Conservation (phyloP, 2,888 invertebrate species). For the Scaptomyza cyrtandrae region DNA sequence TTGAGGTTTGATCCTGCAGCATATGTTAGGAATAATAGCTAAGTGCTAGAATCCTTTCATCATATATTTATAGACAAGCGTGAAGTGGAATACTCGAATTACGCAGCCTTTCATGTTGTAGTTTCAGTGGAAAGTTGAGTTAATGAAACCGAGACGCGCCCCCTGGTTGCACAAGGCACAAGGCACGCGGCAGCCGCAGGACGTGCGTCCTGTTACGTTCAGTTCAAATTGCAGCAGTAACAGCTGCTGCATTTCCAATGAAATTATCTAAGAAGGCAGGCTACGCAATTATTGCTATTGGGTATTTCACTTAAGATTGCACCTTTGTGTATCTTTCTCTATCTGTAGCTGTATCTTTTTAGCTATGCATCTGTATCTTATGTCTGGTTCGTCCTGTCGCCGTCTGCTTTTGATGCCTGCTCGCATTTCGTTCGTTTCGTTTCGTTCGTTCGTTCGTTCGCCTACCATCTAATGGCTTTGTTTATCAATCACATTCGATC, state of each 20-base stretch:
- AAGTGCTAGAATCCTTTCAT: slow-evolving; percentile 69
- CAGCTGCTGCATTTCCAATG: slow-evolving; percentile 42
- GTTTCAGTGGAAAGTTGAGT: slow-evolving; percentile 26
- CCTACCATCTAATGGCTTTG: slow-evolving; percentile 61
- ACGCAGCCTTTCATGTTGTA: slow-evolving; percentile 47
- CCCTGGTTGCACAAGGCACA: slow-evolving; percentile 33
- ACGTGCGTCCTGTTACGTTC: slow-evolving; percentile 47
- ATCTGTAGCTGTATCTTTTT: slow-evolving; percentile 13
- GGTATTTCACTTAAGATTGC: slow-evolving; percentile 55
- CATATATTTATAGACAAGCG: slow-evolving; percentile 52
- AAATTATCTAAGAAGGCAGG: slow-evolving; percentile 39
- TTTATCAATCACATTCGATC: slow-evolving; percentile 62
- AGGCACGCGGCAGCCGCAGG: slow-evolving; percentile 34
- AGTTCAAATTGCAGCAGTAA: slow-evolving; percentile 61
- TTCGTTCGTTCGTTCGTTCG: slow-evolving; percentile 40
- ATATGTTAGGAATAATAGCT: slow-evolving; percentile 49
- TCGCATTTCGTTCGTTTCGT: slow-evolving; percentile 50
- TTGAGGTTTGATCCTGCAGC: slow-evolving; percentile 40
- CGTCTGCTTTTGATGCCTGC: slow-evolving; percentile 58
- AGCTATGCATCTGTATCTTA: neutral
- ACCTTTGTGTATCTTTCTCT: slow-evolving; percentile 39
- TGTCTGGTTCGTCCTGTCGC: slow-evolving; percentile 27
- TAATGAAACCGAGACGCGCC: slow-evolving; percentile 7
- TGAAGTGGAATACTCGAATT: slow-evolving; percentile 69
- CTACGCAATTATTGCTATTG: slow-evolving; percentile 52